Percentiles rank a stretch among this genome's conserved stretches.
phyloP scores from a whole-genome alignment of 1,140 invertebrate species.

The Latrodectus geometricus region DNA sequence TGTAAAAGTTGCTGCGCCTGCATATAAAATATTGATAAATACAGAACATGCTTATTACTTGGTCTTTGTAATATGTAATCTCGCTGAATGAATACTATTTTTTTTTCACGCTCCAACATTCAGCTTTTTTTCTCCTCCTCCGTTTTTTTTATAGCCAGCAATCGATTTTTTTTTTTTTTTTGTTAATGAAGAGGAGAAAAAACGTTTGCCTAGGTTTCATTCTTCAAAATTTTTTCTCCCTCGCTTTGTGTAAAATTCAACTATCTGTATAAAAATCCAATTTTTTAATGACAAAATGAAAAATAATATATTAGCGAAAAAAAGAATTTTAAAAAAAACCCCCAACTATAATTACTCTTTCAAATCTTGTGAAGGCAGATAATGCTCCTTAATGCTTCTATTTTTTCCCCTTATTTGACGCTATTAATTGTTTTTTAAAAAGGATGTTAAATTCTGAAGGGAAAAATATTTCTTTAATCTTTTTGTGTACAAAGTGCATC shows the following conservation, averaged over 20 bases:
- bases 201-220: conserved; percentile 42
- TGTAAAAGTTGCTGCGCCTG: not conserved
- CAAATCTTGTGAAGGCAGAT: conserved; percentile 56
- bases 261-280: conserved; percentile 59
- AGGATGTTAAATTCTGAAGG: conserved; percentile 41
- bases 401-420: conserved; percentile 47
- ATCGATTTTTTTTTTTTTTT: conserved; percentile 26
- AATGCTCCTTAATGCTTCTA: conserved; percentile 57
- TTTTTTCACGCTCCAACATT: not conserved
- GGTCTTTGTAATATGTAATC: not conserved
- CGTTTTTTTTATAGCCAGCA: not conserved
- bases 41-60: not conserved
- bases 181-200: conserved; percentile 15
- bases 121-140: not conserved
- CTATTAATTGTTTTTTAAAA: conserved; percentile 61
- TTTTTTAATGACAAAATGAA: conserved; percentile 60
- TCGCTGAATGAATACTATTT: not conserved
- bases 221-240: conserved; percentile 10
- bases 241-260: conserved; percentile 35
- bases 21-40: conserved; percentile 3
- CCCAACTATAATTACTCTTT: conserved; percentile 57
- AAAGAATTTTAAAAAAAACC: conserved; percentile 29
- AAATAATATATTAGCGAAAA: conserved; percentile 59
- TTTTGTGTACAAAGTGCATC: conserved; percentile 59
- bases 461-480: conserved; percentile 58